These are phyloP conservation scores for Okapia johnstoni DNA, from an alignment of 2,113 vertebrate genomes.

Conservation along the genomic window DNA sequence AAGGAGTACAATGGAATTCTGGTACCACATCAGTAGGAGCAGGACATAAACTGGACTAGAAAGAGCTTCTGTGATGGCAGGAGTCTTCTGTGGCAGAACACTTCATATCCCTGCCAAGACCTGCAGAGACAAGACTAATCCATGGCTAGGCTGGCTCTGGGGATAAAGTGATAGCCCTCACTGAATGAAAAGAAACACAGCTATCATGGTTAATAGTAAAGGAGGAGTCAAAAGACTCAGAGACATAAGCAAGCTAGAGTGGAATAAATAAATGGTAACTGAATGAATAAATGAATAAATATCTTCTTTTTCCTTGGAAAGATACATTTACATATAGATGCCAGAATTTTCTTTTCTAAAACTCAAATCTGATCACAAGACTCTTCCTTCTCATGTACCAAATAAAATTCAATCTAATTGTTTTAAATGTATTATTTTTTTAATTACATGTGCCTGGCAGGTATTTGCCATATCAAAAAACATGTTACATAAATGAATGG, in stretches of 20 bases:
- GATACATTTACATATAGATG: neutral
- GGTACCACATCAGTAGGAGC: neutral
- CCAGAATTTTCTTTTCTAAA: neutral
- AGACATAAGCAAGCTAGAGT: neutral
- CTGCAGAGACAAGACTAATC: accelerated
- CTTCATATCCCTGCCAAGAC: neutral
- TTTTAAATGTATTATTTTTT: neutral
- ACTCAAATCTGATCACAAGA: neutral
- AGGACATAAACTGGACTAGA: neutral
- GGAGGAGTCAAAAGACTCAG: neutral
- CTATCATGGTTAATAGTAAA: neutral
- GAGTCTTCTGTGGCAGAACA: neutral
- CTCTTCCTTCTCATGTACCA: neutral
- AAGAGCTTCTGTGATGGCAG: neutral
- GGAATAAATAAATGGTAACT: neutral
- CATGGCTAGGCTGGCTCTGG: neutral
- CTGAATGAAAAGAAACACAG: neutral
- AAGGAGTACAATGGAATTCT: neutral
- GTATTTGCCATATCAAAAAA: neutral
- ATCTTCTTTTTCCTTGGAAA: neutral
- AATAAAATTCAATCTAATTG: neutral
- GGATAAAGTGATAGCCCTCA: neutral
- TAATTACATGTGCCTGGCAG: neutral
- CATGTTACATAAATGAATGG: neutral
- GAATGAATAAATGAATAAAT: neutral